Percentiles rank a stretch among this genome's conserved stretches.
phyloP scores from a whole-genome alignment of 2,888 invertebrate genomes.

The Creontiades dilutus region DNA sequence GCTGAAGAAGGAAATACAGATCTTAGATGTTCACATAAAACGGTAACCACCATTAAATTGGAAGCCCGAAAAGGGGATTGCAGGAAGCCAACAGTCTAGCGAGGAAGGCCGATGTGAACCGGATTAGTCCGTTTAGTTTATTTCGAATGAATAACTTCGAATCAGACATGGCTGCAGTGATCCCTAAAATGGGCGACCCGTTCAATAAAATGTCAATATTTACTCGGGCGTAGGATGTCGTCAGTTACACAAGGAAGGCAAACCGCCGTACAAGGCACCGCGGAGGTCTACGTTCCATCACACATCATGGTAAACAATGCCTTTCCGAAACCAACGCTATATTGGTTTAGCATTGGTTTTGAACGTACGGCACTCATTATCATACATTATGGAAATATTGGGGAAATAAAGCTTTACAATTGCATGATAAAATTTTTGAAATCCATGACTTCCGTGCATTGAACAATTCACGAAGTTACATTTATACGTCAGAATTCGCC shows the following conservation, averaged over 20 bases:
- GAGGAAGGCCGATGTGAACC: neutral
- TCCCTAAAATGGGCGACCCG: neutral
- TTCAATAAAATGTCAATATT: slow-evolving; percentile 21
- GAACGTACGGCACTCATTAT: too few species aligned
- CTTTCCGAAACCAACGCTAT: neutral
- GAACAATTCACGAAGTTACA: too few species aligned
- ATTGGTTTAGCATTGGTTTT: neutral
- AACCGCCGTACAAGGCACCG: neutral
- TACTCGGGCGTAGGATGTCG: neutral
- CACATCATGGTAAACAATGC: slow-evolving; percentile 7
- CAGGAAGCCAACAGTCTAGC: neutral
- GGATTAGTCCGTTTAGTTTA: neutral
- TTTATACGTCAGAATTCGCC: too few species aligned
- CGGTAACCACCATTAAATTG: neutral
- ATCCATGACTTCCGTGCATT: too few species aligned
- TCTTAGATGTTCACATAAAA: neutral
- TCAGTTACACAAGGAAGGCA: neutral
- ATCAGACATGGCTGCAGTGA: neutral
- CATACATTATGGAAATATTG: too few species aligned
- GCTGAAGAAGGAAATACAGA: too few species aligned
- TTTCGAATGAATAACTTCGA: neutral
- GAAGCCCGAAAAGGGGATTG: neutral
- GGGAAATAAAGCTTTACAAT: too few species aligned
- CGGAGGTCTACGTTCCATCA: neutral
- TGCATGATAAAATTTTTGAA: too few species aligned